phyloP scores from a whole-genome alignment of 2,797 vertebrate genomes.

The Schizopygopsis malacanthus region DNA sequence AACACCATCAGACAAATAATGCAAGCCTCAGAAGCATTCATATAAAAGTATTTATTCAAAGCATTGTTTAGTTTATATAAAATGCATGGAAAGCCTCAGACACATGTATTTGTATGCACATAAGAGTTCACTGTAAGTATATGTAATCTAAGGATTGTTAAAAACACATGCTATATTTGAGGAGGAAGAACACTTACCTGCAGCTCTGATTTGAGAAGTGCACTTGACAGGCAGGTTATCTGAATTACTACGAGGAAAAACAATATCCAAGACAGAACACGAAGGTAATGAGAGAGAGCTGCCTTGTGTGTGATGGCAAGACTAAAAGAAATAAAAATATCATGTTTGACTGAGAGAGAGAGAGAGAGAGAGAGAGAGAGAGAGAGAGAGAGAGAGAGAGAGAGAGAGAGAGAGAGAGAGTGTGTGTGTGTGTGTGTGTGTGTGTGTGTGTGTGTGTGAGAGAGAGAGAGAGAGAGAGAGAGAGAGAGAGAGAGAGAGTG shows the following conservation, averaged over 20 bases:
- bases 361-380: no score
- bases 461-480: no score
- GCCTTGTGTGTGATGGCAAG: not conserved
- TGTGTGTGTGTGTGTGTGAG: no score
- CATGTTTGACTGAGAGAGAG: not conserved
- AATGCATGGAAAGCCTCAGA: not conserved
- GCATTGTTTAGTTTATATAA: not conserved
- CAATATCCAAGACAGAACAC: not conserved
- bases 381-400: no score
- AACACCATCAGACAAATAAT: not conserved
- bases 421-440: no score
- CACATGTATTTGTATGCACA: not conserved
- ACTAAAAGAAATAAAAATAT: constrained; percentile 1
- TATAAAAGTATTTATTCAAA: not conserved
- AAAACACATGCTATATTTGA: not conserved
- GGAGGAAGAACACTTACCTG: constrained; percentile 37
- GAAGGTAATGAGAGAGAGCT: not conserved
- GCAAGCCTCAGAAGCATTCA: not conserved
- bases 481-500: no score
- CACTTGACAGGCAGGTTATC: not conserved
- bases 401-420: no score
- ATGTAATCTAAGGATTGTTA: not conserved
- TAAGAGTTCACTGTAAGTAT: not conserved
- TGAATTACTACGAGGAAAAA: not conserved
- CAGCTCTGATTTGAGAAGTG: not conserved